These are phyloP conservation scores for Drosophila paranaensis DNA, from an alignment of 2,888 invertebrate genomes.

Conservation along the genomic window DNA sequence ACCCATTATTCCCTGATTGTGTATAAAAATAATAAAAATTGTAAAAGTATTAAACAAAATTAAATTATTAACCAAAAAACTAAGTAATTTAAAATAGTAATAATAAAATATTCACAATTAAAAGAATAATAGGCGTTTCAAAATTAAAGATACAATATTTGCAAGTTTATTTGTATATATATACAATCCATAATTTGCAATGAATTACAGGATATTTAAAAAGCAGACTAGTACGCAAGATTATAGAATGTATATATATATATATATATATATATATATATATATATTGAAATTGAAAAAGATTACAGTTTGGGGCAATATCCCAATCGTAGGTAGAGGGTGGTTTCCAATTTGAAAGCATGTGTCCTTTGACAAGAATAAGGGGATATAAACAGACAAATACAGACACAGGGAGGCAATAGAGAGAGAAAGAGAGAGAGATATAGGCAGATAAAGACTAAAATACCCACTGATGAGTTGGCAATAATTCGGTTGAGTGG, in stretches of 20 bases:
- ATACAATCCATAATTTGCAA: neutral
- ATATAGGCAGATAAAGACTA: constrained; percentile 62
- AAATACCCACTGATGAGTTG: constrained; percentile 78
- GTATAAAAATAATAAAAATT: too few species aligned
- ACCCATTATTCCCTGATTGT: too few species aligned
- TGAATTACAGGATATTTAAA: constrained; percentile 6
- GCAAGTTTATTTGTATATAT: too few species aligned
- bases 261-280: neutral
- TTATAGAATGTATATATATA: constrained; percentile 3
- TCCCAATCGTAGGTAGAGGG: constrained; percentile 32
- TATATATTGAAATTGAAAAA: constrained; percentile 54
- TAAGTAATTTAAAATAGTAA: neutral
- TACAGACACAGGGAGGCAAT: neutral
- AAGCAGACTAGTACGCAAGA: neutral
- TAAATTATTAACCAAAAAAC: neutral
- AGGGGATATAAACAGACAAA: neutral
- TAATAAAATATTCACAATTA: neutral
- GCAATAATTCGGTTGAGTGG: constrained; percentile 77
- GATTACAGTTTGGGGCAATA: constrained; percentile 40
- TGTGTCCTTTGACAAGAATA: constrained; percentile 52
- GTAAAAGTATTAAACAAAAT: neutral
- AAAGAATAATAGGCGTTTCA: neutral
- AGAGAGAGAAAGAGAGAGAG: neutral
- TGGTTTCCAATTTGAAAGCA: constrained; percentile 60
- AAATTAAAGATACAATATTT: too few species aligned